Evolutionary conservation across 2,113 vertebrate species (phyloP).

Genomic region (Eubucco bourcierii): DNA sequence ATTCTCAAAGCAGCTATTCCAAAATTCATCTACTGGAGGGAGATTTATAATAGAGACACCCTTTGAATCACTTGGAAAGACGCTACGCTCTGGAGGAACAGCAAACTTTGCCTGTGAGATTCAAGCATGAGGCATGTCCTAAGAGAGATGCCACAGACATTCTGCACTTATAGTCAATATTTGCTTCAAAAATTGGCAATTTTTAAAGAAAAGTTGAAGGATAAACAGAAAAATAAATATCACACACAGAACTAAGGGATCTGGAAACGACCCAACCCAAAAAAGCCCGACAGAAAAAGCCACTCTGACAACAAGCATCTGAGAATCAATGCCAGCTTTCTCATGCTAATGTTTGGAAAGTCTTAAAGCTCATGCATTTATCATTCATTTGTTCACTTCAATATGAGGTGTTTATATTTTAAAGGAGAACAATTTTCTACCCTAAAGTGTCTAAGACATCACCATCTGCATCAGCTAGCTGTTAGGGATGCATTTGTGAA

Average conservation of each 20-base stretch:
- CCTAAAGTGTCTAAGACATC: neutral
- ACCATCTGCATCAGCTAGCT: neutral
- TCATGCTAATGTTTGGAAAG: neutral
- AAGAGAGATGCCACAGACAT: neutral
- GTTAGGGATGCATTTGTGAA: accelerated
- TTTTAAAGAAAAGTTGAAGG: neutral
- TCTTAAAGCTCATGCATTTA: neutral
- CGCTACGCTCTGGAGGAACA: neutral
- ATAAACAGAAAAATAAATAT: neutral
- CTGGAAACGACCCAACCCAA: neutral
- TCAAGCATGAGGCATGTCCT: neutral
- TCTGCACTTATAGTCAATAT: neutral
- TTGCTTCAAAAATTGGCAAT: neutral
- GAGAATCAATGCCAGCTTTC: neutral
- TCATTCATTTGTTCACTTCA: neutral
- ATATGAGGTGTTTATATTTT: neutral
- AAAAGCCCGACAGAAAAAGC: neutral
- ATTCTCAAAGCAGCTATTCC: slow-evolving; percentile 17
- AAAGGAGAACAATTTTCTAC: neutral
- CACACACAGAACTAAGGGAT: neutral
- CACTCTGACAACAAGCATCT: neutral
- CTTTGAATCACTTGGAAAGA: neutral
- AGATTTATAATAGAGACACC: neutral
- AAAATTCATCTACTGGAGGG: neutral
- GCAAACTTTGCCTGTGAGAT: neutral